Evolutionary conservation across 2,888 invertebrate species (phyloP).

Genomic region (Lepidocyrtinus sp.): DNA sequence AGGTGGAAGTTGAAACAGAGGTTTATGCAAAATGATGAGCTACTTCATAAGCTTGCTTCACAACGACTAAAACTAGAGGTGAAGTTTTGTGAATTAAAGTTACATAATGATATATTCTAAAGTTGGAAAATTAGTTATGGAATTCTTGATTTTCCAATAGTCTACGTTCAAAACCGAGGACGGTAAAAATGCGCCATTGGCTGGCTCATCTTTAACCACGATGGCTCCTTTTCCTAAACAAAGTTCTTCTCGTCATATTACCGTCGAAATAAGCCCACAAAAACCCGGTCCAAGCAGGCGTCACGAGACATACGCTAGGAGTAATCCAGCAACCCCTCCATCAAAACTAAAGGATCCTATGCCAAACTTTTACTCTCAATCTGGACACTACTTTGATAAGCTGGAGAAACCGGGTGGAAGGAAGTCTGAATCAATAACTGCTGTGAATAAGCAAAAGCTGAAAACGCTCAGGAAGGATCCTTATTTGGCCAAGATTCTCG

Average conservation of each 20-base stretch:
- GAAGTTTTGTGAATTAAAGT: no score
- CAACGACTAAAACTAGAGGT: constrained; percentile 40
- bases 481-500: constrained; percentile 32
- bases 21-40: constrained; percentile 37
- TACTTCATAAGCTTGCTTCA: constrained; percentile 30
- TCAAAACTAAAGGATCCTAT: constrained; percentile 21
- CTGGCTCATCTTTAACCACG: no score
- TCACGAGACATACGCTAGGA: no score
- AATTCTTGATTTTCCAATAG: no score
- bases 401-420: not conserved
- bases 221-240: no score
- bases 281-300: no score
- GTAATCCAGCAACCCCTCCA: not conserved
- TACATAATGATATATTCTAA: no score
- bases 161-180: no score
- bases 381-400: not conserved
- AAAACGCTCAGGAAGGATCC: constrained; percentile 35
- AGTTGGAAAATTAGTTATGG: no score
- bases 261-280: constrained; percentile 21
- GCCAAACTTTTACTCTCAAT: constrained; percentile 31
- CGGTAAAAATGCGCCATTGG: no score
- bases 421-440: no score
- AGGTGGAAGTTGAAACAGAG: constrained; percentile 39
- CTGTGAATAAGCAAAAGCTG: constrained; percentile 19
- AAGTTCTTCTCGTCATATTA: constrained; percentile 26